phyloP scores from a whole-genome alignment of 2,113 vertebrate species.

The Anoura caudifer region DNA sequence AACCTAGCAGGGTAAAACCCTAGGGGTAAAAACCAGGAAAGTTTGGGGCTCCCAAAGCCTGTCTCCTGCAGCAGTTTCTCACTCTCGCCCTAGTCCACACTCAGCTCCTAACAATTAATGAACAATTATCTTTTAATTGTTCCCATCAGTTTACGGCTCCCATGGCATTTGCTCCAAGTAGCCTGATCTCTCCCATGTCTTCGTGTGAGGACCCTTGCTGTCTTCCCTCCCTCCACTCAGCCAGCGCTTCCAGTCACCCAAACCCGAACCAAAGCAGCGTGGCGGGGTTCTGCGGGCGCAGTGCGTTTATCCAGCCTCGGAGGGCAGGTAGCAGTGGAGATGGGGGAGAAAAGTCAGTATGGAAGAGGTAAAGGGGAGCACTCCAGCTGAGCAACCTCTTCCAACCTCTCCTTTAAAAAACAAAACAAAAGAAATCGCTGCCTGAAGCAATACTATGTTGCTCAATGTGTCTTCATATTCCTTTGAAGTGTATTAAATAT shows the following conservation, averaged over 20 bases:
- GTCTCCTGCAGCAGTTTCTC: background rate
- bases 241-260: too few species aligned
- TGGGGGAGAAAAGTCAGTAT: background rate
- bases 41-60: background rate
- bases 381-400: background rate
- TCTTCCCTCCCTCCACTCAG: background rate
- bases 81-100: background rate
- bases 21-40: background rate
- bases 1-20: background rate
- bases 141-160: background rate
- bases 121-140: background rate
- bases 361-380: background rate
- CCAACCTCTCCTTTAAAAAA: background rate
- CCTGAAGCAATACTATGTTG: background rate
- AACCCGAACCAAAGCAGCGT: background rate
- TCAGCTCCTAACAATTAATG: background rate
- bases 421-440: background rate
- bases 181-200: background rate
- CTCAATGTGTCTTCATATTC: background rate
- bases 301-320: background rate
- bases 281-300: rapidly evolving
- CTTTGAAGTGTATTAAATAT: background rate
- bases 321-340: background rate
- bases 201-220: rapidly evolving
- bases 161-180: background rate